Evolutionary conservation across 2,113 vertebrate species (phyloP).

Genomic region (Vulpes ferrilata): DNA sequence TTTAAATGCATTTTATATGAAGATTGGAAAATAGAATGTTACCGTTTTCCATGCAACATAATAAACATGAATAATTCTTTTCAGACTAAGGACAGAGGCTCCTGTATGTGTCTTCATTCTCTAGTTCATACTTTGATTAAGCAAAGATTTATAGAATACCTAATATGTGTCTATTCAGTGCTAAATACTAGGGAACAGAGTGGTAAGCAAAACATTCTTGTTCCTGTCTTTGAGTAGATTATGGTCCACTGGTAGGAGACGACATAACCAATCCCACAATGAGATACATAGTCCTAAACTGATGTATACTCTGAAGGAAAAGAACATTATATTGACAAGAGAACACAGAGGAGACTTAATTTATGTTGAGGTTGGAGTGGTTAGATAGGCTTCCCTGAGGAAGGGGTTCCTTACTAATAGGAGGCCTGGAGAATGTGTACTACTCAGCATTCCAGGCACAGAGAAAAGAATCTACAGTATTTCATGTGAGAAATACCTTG

Average conservation of each 20-base stretch:
- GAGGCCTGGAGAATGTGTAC: neutral
- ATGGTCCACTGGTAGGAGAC: neutral
- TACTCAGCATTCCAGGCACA: neutral
- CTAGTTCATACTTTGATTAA: conserved; percentile 44
- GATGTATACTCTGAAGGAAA: neutral
- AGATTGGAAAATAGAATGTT: conserved; percentile 49
- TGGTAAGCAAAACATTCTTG: neutral
- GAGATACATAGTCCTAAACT: conserved; percentile 6
- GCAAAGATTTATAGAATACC: conserved; percentile 12
- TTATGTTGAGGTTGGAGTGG: neutral
- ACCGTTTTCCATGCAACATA: conserved; percentile 37
- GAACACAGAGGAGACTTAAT: neutral
- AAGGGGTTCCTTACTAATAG: conserved; percentile 1
- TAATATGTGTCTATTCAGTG: neutral
- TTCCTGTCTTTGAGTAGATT: neutral
- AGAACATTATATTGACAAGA: neutral
- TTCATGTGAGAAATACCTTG: conserved; percentile 13
- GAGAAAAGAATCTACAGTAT: neutral
- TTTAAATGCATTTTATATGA: conserved; percentile 57
- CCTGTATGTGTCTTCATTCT: conserved; percentile 15
- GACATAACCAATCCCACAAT: neutral
- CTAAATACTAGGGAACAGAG: conserved; percentile 24
- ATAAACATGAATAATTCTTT: conserved; percentile 36
- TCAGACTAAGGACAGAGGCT: conserved; percentile 42
- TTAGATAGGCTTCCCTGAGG: neutral